Base-by-base conservation (phyloP, 92 coral and sea anemone genomes). In the Muricea muricata region DNA sequence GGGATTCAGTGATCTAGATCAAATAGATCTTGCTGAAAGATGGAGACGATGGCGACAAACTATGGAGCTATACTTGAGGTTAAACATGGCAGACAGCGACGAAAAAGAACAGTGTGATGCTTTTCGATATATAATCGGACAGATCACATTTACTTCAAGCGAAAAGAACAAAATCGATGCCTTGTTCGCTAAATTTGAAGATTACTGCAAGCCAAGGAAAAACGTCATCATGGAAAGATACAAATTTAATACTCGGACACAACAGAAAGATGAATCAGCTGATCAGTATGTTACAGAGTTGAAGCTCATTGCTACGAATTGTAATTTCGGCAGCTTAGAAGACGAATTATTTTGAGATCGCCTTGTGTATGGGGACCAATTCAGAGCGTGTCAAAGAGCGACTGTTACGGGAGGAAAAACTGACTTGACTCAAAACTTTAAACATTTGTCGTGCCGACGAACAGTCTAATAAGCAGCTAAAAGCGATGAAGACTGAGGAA, bases 251-350 rank as follows among this genome's bases (percentile, higher is more conserved):
- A 78, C 83, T 52, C 29, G 40, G 47, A 73, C 31, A 18, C 83
- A 78, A 56, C 5, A 24, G 17, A 58, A 56, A 14, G 71, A 78
- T 56, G 73, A 78, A 24, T 52, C 83, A 54, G 71, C 71, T 26
- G 83, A 78, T 31, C 83, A 78, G 46, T 78, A 78, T 35, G 83
- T 55, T 21, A 78, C 83, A 8, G 71, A 78, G 25, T 45, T 78
- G 21, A 52, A 56, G 23, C 33, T 78, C 20, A 14, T 78, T 26
- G 42, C 83, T 9, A 78, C 52, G 71, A 78, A 78, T 78, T 55
- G 83, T 45, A 78, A 63, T 78, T 78, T 78, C 46, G 83, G 83
- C 13, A 65, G 48, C 32, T 50, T 84, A 6, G 74, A 84, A 61
- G 84, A 84, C 23, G 60, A 84, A 37, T 52, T 84, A 14, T 37